Percentiles rank a stretch among this genome's conserved stretches.
These are phyloP conservation scores for Eupeodes luniger DNA, from an alignment of 2,888 invertebrate species.

Conservation along the genomic window DNA sequence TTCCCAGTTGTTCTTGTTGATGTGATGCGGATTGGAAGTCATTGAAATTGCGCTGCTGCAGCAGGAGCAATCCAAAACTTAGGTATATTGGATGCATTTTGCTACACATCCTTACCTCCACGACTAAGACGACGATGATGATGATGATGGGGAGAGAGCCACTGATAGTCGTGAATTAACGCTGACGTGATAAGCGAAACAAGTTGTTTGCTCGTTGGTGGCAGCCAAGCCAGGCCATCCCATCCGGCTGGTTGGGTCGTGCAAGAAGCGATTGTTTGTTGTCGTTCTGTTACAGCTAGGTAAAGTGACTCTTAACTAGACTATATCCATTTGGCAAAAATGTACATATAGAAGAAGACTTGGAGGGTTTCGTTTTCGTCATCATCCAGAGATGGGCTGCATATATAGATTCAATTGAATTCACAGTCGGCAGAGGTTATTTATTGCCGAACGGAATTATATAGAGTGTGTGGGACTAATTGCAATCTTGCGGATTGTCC, in stretches of 20 bases:
- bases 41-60: slow-evolving; percentile 54
- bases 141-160: slow-evolving; percentile 26
- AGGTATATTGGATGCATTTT: slow-evolving; percentile 61
- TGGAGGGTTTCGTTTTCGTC: slow-evolving; percentile 25
- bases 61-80: slow-evolving; percentile 66
- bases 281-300: not conserved
- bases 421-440: slow-evolving; percentile 57
- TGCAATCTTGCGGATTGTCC: slow-evolving; percentile 38
- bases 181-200: slow-evolving; percentile 73
- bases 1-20: not conserved
- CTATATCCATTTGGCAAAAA: not conserved
- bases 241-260: not conserved
- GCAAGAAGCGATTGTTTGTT: slow-evolving; percentile 17
- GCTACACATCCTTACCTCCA: slow-evolving; percentile 22
- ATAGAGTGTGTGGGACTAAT: slow-evolving; percentile 60
- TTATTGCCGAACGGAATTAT: slow-evolving; percentile 56
- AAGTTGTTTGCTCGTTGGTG: slow-evolving; percentile 62
- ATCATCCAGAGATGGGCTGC: not conserved
- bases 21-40: slow-evolving; percentile 58
- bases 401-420: slow-evolving; percentile 59
- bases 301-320: slow-evolving; percentile 57
- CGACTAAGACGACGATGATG: no score
- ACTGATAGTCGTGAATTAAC: slow-evolving; percentile 76
- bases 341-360: not conserved
- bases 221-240: not conserved